phyloP scores from a whole-genome alignment of 2,797 vertebrate genomes.

The Sebastes taczanowskii region DNA sequence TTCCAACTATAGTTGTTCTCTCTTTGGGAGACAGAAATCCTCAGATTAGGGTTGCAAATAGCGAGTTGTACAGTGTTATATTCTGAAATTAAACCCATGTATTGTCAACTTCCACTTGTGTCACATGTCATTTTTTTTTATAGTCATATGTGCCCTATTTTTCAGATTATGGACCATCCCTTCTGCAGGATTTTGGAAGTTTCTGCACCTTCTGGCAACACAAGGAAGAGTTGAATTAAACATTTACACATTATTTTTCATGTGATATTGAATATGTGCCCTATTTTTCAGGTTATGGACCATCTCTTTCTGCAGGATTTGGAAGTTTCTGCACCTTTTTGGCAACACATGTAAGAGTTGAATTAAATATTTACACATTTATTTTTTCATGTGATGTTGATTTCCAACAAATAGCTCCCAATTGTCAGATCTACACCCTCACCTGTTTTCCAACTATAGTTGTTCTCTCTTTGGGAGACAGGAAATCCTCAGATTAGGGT shows the following conservation, averaged over 20 bases:
- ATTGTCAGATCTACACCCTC: conserved; percentile 17
- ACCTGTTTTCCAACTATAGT: too few species aligned
- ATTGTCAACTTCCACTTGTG: not conserved
- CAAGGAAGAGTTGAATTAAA: not conserved
- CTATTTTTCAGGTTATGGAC: not conserved
- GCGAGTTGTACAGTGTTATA: not conserved
- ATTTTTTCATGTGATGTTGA: not conserved
- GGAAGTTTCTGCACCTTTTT: not conserved
- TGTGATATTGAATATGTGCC: too few species aligned
- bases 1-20: not conserved
- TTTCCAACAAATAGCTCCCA: not conserved
- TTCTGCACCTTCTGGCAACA: not conserved
- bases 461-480: not conserved
- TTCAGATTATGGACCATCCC: not conserved
- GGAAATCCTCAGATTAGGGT: not conserved
- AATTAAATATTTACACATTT: not conserved
- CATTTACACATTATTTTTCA: not conserved
- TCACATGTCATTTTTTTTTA: not conserved
- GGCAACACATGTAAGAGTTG: not conserved
- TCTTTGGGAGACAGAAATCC: conserved; percentile 1
- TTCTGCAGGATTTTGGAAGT: not conserved
- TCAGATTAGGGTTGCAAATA: not conserved
- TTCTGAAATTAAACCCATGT: not conserved
- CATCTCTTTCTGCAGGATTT: not conserved
- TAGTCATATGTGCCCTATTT: too few species aligned